Evolutionary conservation across 2,888 invertebrate genomes (phyloP).

Genomic region (Pinctada fucata): DNA sequence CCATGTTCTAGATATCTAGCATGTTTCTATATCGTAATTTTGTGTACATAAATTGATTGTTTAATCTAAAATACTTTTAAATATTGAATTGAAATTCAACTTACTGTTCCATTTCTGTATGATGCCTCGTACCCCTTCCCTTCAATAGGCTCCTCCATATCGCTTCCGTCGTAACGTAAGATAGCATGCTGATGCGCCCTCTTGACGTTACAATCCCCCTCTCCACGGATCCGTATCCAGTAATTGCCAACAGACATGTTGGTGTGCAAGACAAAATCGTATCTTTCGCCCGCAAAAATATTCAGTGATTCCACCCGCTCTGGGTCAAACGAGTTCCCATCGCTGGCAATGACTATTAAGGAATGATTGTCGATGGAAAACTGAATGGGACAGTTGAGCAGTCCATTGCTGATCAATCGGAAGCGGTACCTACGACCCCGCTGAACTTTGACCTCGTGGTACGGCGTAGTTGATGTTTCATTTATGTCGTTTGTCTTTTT

Average conservation of each 20-base stretch:
- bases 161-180: conserved; percentile 87
- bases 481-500: conserved; percentile 23
- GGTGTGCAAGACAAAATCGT: conserved; percentile 53
- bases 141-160: conserved; percentile 47
- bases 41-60: no score
- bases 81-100: no score
- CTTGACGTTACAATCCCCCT: conserved; percentile 49
- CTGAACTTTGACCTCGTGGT: conserved; percentile 60
- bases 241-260: conserved; percentile 63
- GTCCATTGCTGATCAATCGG: conserved; percentile 65
- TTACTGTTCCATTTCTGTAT: conserved; percentile 50
- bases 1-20: no score
- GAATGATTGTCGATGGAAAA: conserved; percentile 69
- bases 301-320: conserved; percentile 59
- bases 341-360: conserved; percentile 65
- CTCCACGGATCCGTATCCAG: conserved; percentile 54
- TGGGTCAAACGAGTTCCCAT: conserved; percentile 61
- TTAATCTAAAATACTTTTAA: no score
- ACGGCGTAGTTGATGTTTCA: conserved; percentile 54
- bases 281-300: conserved; percentile 86
- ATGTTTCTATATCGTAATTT: no score
- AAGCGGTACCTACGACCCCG: conserved; percentile 65
- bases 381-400: conserved; percentile 79
- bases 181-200: conserved; percentile 79
- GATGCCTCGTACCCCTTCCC: conserved; percentile 45